These are phyloP conservation scores for Zonotrichia leucophrys DNA, from an alignment of 2,113 vertebrate species.

Conservation along the genomic window DNA sequence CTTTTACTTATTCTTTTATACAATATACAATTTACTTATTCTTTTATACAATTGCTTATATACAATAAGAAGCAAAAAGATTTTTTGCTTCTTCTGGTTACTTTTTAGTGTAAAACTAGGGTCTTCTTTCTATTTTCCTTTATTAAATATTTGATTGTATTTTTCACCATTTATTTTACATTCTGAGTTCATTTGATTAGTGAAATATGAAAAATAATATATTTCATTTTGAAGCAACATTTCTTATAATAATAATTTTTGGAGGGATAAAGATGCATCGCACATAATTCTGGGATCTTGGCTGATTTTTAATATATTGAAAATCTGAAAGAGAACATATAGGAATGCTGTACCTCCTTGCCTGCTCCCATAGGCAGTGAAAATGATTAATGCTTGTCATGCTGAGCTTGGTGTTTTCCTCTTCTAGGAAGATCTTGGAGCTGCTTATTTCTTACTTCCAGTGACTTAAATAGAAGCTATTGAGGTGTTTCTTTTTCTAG, in stretches of 20 bases:
- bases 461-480: background rate
- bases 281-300: background rate
- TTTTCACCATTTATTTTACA: background rate
- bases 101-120: background rate
- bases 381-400: background rate
- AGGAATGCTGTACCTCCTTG: background rate
- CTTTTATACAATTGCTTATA: background rate
- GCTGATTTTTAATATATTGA: background rate
- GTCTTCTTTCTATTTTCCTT: background rate
- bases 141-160: background rate
- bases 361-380: background rate
- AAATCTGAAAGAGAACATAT: background rate
- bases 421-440: background rate
- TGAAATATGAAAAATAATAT: background rate
- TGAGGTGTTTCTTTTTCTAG: background rate
- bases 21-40: background rate
- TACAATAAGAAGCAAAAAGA: too few species aligned
- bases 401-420: background rate
- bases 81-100: background rate
- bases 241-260: background rate
- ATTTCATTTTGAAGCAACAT: background rate
- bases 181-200: background rate
- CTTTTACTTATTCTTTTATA: background rate
- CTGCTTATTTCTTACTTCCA: slow-evolving; percentile 1
- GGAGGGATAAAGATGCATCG: background rate